These are phyloP conservation scores for Rhabdomys dilectus DNA, from an alignment of 2,113 vertebrate species.

Conservation along the genomic window DNA sequence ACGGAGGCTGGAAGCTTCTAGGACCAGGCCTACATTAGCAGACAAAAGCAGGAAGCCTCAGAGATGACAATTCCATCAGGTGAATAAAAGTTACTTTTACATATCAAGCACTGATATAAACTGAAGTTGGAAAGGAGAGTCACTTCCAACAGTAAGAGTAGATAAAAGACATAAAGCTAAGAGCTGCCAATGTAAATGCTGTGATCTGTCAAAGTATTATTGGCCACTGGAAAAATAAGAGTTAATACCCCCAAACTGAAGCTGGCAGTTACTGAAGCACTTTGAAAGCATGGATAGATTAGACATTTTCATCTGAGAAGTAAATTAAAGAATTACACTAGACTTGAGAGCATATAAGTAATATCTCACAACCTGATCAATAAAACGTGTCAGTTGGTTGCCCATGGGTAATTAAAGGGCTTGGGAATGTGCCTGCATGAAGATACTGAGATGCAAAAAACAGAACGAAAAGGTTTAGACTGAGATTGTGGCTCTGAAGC, in stretches of 20 bases:
- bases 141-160: neutral
- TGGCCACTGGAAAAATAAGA: neutral
- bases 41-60: too few species aligned
- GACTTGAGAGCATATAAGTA: neutral
- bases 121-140: neutral
- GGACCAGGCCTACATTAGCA: too few species aligned
- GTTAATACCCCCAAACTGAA: neutral
- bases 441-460: neutral
- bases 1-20: too few species aligned
- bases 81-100: too few species aligned
- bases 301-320: neutral
- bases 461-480: neutral
- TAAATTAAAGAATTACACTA: neutral
- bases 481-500: neutral
- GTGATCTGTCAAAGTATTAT: neutral
- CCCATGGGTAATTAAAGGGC: neutral
- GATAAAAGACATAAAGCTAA: neutral
- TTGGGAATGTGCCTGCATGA: neutral
- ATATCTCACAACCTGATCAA: neutral
- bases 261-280: neutral
- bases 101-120: neutral
- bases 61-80: too few species aligned
- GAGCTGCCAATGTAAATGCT: neutral
- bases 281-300: neutral
- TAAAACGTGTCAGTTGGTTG: neutral